A percentile compares a stretch with the other conserved stretches of the same genome.
These are phyloP conservation scores for Eilema griseolum DNA, from an alignment of 2,888 invertebrate species.

Conservation along the genomic window DNA sequence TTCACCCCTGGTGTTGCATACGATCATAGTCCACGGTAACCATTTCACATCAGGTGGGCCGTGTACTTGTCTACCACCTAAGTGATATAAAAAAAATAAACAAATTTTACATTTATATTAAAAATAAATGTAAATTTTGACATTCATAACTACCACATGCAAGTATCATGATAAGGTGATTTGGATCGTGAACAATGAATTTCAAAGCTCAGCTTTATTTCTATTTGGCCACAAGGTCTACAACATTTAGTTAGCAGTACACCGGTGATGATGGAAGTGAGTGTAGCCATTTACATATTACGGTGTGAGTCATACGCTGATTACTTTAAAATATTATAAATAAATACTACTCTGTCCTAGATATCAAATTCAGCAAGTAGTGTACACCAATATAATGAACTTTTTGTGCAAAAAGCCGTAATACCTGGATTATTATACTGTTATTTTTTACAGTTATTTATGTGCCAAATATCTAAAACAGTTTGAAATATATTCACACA, in stretches of 20 bases:
- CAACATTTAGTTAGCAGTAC: neutral
- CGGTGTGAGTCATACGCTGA: neutral
- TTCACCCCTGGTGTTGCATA: too few relatives aligned
- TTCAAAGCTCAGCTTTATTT: neutral
- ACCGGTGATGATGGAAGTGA: neutral
- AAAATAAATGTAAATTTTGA: neutral
- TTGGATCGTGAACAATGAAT: conserved; percentile 1
- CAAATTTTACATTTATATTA: neutral
- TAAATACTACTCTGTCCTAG: conserved; percentile 1
- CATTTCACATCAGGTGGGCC: too few relatives aligned
- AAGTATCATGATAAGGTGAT: neutral
- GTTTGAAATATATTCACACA: neutral
- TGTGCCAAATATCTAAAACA: neutral
- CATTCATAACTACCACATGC: neutral
- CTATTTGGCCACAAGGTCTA: conserved; percentile 2
- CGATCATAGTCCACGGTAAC: too few relatives aligned
- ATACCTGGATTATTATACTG: neutral
- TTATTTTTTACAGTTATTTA: conserved; percentile 1
- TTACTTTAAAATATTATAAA: conserved; percentile 3
- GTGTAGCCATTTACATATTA: conserved; percentile 3
- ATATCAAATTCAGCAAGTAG: neutral
- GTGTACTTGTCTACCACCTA: too few relatives aligned
- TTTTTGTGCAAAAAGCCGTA: neutral
- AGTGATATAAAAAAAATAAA: neutral
- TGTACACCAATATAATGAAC: neutral